phyloP scores from a whole-genome alignment of 2,113 vertebrate genomes.

The Terrapene triunguis region DNA sequence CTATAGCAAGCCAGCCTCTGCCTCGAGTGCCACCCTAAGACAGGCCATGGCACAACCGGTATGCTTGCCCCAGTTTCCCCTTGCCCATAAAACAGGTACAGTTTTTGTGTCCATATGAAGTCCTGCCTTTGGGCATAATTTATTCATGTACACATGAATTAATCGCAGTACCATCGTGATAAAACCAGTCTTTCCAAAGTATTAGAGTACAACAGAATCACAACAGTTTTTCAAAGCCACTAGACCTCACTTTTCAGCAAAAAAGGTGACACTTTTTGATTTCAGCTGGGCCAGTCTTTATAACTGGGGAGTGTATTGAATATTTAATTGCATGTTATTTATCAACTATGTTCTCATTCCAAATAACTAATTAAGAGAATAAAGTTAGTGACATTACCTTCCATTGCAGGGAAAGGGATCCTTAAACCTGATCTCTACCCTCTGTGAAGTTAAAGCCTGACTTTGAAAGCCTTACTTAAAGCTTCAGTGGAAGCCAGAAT shows the following conservation, averaged over 20 bases:
- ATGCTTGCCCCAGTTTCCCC: background rate
- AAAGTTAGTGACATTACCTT: background rate
- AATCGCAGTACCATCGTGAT: background rate
- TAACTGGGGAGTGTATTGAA: no score
- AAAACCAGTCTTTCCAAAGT: background rate
- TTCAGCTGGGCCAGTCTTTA: background rate
- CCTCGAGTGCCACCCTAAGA: background rate
- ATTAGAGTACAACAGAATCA: background rate
- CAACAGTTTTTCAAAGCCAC: background rate
- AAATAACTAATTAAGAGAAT: background rate
- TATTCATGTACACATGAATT: background rate
- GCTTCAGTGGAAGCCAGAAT: background rate
- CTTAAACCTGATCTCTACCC: background rate
- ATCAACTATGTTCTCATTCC: background rate
- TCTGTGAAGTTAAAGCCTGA: background rate
- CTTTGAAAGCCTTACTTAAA: background rate
- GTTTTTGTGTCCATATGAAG: background rate
- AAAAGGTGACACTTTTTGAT: background rate
- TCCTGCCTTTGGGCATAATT: background rate
- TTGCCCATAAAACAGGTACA: background rate
- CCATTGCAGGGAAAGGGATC: background rate
- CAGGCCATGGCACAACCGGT: background rate
- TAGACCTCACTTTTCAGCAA: fast-evolving
- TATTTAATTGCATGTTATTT: background rate
- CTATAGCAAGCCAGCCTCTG: background rate